Conservation (phyloP, 2,888 invertebrate genomes). For the Hypomecis punctinalis region DNA sequence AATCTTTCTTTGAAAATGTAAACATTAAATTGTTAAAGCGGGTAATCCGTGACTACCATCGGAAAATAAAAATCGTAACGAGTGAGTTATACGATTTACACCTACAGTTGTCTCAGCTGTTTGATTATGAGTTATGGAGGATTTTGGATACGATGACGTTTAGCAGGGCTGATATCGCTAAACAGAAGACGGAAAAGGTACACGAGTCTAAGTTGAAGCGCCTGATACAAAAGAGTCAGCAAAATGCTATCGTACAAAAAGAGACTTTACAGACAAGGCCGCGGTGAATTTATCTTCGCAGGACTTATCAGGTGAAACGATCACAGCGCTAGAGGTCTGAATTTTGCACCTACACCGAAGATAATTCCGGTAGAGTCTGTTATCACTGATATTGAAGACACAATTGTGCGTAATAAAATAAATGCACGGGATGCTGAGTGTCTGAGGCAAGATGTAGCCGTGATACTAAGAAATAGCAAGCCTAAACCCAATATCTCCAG, state of each 20-base stretch:
- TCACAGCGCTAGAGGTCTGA: background rate
- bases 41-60: background rate
- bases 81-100: no score
- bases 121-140: no score
- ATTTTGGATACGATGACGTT: no score
- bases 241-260: no score
- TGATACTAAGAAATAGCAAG: background rate
- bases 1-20: background rate
- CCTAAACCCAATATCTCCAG: no score
- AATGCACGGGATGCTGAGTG: constrained; percentile 1
- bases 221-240: no score
- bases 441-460: background rate
- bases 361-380: background rate
- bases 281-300: no score
- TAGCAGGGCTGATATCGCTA: no score
- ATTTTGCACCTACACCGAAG: constrained; percentile 2
- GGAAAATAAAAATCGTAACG: background rate
- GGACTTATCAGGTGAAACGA: background rate
- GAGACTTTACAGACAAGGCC: no score
- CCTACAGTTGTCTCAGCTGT: no score
- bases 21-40: background rate
- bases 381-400: background rate
- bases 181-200: no score
- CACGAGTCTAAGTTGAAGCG: no score
- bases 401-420: background rate